Evolutionary conservation across 2,113 vertebrate genomes (phyloP), one percentile per base, ranked within the genome.

Genomic region (Cettia cetti): DNA sequence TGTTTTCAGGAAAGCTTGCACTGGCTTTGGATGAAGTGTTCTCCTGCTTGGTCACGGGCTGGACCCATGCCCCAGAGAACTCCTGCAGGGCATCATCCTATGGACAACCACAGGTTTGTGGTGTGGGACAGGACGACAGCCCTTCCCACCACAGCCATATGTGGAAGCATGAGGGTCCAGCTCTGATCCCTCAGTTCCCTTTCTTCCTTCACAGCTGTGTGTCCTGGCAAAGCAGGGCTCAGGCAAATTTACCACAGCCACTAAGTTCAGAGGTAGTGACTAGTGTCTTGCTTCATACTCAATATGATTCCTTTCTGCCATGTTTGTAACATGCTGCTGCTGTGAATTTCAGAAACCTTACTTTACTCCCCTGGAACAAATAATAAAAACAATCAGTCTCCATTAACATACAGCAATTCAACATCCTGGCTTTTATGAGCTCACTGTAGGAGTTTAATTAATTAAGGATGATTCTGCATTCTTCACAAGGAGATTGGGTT

Each of bases 401-500:
- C 52, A 31, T 63, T 81, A 94, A 39, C 17, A 30, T 57, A 71
- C 26, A 60, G 22, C 7, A 10, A 17, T 90, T 89, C 54, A 85
- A 86, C 80, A 82, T 94, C 90, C 82, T 89, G 88, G 91, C 35
- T 61, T 77, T 97, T 95, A 97, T 95, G 95, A 97, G 76, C 56
- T 79, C 77, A 70, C 52, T 59, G 95, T 77, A 95, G 97, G 97
- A 97, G 95, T 95, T 88, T 69, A 85, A 89, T 82, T 84, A 72
- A 94, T 94, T 76, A 97, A 86, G 91, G 97, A 97, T 97, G 97
- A 97, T 91, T 91, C 75, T 95, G 96, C 96, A 94, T 81, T 97
- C 95, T 96, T 61, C 61, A 33, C 56, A 49, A 78, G 45, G 93
- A 79, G 89, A 95, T 91, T 92, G 90, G 45, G 72, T 96, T 77